A percentile compares a stretch with the other conserved stretches of the same genome.
Evolutionary conservation across 2,113 vertebrate species (phyloP).

Genomic region (Atherinomorus stipes): DNA sequence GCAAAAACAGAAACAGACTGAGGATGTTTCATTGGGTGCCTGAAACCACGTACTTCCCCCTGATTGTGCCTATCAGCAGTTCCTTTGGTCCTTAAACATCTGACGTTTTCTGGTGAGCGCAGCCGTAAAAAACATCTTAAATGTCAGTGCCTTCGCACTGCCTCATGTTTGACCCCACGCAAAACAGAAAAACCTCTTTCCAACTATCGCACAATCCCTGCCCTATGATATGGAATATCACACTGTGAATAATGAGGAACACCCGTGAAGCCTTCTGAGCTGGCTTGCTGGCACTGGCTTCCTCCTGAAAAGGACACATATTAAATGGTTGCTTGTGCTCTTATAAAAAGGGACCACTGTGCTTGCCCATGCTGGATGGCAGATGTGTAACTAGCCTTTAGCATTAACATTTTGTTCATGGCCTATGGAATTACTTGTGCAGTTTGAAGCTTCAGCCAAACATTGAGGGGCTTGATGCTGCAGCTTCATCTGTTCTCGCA

Average conservation of each 20-base stretch:
- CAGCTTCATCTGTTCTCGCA: conserved; percentile 39
- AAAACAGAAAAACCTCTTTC: conserved; percentile 50
- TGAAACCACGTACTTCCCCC: conserved; percentile 63
- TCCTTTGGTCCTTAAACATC: conserved; percentile 52
- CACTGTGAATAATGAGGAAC: conserved; percentile 73
- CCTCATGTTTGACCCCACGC: conserved; percentile 42
- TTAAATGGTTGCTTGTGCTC: conserved; percentile 77
- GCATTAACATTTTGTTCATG: conserved; percentile 72
- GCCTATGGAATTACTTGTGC: conserved; percentile 41
- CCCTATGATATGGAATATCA: conserved; percentile 68
- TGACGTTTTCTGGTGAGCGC: conserved; percentile 35
- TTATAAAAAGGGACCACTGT: conserved; percentile 69
- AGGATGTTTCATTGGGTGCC: conserved; percentile 55
- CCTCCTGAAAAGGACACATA: conserved; percentile 53
- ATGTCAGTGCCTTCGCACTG: conserved; percentile 60
- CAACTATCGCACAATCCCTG: conserved; percentile 37
- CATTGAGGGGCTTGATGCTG: conserved; percentile 44
- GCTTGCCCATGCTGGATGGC: conserved; percentile 57
- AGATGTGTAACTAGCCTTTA: conserved; percentile 77
- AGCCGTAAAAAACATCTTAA: conserved; percentile 50
- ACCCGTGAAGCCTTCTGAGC: conserved; percentile 59
- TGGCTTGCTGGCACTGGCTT: conserved; percentile 33
- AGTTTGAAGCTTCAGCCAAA: conserved; percentile 66
- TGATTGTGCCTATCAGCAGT: conserved; percentile 61
- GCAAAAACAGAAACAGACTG: conserved; percentile 62